These are phyloP conservation scores for Apodemus agrarius DNA, from an alignment of 2,797 vertebrate species.

Conservation along the genomic window DNA sequence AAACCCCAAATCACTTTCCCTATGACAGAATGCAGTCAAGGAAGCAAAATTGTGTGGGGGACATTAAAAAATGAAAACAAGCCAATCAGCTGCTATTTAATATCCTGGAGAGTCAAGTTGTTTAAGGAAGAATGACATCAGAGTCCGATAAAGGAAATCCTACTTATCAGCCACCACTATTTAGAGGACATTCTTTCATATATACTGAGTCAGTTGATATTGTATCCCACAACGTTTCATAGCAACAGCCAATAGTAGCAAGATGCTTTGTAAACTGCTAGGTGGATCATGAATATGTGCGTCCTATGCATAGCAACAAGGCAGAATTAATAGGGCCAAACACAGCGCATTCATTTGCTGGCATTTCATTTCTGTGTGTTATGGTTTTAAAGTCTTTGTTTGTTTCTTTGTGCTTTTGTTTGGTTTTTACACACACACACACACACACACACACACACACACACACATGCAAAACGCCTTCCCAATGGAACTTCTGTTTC, in stretches of 20 bases:
- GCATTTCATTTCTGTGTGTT: neutral
- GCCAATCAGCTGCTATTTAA: constrained; percentile 82
- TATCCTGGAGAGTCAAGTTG: constrained; percentile 76
- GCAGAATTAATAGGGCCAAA: neutral
- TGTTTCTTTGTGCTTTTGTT: neutral
- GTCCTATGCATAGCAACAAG: neutral
- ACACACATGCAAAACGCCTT: neutral
- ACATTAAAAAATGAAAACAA: constrained; percentile 83
- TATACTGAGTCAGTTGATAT: constrained; percentile 53
- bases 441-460: no score
- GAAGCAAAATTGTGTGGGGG: constrained; percentile 86
- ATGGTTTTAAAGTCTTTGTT: neutral
- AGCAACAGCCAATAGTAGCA: constrained; percentile 30
- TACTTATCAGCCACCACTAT: neutral
- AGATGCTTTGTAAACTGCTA: constrained; percentile 37
- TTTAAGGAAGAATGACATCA: constrained; percentile 64
- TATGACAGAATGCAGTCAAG: constrained; percentile 85
- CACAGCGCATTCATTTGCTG: neutral
- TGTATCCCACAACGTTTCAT: neutral
- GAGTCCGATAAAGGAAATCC: constrained; percentile 46
- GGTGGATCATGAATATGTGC: neutral
- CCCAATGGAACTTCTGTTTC: neutral
- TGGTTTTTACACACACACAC: neutral
- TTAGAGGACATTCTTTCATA: constrained; percentile 22
- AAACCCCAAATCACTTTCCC: constrained; percentile 83